A percentile compares a stretch with the other conserved stretches of the same genome.
These are phyloP conservation scores for Toxotes chatareus DNA, from an alignment of 2,113 vertebrate species.

Conservation along the genomic window DNA sequence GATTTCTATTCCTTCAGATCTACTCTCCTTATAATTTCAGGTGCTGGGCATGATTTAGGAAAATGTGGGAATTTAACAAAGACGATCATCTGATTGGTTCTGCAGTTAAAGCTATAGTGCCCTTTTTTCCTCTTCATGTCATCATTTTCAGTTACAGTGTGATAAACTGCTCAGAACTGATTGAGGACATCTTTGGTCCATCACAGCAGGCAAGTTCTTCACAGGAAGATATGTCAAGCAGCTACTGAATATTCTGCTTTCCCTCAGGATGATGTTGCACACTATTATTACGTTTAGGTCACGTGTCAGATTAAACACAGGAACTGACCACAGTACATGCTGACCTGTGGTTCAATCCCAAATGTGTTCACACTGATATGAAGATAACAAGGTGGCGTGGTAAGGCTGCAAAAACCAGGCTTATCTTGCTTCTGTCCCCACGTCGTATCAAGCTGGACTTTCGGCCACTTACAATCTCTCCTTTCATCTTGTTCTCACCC, in stretches of 20 bases:
- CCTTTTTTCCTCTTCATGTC: constrained; percentile 19
- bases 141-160: not conserved
- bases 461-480: not conserved
- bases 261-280: constrained; percentile 4
- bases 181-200: not conserved
- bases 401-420: not conserved
- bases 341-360: not conserved
- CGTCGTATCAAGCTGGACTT: not conserved
- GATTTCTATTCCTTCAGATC: constrained; percentile 9
- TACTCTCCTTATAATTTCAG: not conserved
- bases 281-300: constrained; percentile 17
- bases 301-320: constrained; percentile 7
- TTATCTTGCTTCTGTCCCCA: constrained; percentile 5
- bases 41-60: not conserved
- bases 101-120: not conserved
- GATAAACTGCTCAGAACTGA: not conserved
- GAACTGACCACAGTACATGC: constrained; percentile 8
- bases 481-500: not conserved
- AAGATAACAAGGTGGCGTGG: not conserved
- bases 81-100: not conserved
- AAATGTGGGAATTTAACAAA: not conserved
- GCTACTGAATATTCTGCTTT: constrained; percentile 18
- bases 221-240: not conserved
- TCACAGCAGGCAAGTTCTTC: not conserved
- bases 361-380: not conserved